Evolutionary conservation across 2,888 invertebrate species (phyloP), one percentile per base, ranked within the genome.

Genomic region (Nineta flava): DNA sequence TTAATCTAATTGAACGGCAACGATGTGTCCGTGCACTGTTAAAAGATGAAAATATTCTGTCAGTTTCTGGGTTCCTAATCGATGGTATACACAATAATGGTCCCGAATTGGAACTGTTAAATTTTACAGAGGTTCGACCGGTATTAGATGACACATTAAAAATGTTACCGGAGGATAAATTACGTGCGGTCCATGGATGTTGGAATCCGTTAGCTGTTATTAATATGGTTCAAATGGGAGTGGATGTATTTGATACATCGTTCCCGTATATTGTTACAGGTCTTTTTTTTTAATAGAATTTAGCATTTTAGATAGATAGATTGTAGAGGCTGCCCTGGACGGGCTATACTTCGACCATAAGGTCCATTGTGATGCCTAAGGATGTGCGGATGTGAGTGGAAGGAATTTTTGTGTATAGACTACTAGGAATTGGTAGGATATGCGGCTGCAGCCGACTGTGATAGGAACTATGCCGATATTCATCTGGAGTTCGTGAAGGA

Each of bases 211-310:
- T 77, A 4, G 69, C 77, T 26, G 71, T 87, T 40, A 61, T 94
- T 50, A 71, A 81, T 52, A 75, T 92, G 0, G 76, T 93, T 32
- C 72, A 78, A 55, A 60, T 77, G 31, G 94, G 94, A 15, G 75
- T 91, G 56, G 95, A 95, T 66, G 63, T 93, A 12, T 91, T 95
- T 65, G 94, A 95, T 62, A 83, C 87, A 0, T 84, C 91, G 0
- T 87, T 87, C 65, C 82, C 86, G 32, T 77, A 77, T 49, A 68
- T 79, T 51, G 70, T 82, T 9, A 80, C 26, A 26, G 26, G 26
- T 26, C n/a, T n/a, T n/a, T n/a, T n/a, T n/a, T n/a, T 87, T n/a
- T n/a, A n/a, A n/a, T n/a, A n/a, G n/a, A n/a, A n/a, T n/a, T n/a
- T n/a, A n/a, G n/a, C n/a, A n/a, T n/a, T n/a, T n/a, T n/a, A n/a